Evolutionary conservation across 2,113 vertebrate species (phyloP).

Genomic region (Carassius auratus): DNA sequence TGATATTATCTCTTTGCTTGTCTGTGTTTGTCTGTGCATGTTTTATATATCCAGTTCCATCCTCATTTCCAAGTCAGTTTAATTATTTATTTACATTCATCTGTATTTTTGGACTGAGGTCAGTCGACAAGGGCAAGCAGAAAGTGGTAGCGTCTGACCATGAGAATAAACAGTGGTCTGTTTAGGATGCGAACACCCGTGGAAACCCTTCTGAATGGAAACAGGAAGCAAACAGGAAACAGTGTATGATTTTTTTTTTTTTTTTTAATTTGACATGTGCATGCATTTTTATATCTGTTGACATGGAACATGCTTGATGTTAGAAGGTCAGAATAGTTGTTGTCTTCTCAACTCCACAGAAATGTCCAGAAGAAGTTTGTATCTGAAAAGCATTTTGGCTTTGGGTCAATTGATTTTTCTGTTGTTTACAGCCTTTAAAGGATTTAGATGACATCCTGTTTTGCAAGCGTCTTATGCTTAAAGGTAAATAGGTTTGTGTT

Average conservation of each 20-base stretch:
- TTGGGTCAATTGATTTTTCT: constrained; percentile 44
- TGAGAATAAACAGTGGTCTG: constrained; percentile 27
- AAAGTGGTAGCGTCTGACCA: not conserved
- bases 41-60: constrained; percentile 30
- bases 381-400: constrained; percentile 17
- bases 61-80: constrained; percentile 43
- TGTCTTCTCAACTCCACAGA: not conserved
- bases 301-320: constrained; percentile 24
- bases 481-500: not conserved
- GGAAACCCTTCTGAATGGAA: not conserved
- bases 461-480: constrained; percentile 13
- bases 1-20: constrained; percentile 13
- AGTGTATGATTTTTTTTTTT: not conserved
- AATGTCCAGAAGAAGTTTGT: not conserved
- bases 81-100: constrained; percentile 45
- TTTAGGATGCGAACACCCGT: not conserved
- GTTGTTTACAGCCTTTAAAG: constrained; percentile 46
- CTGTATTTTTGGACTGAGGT: constrained; percentile 36
- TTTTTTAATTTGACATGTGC: not conserved
- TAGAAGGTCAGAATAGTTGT: constrained; percentile 4
- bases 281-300: not conserved
- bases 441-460: constrained; percentile 46
- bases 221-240: not conserved
- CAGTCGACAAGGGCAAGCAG: constrained; percentile 12
- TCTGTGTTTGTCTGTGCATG: not conserved